phyloP scores from a whole-genome alignment of 2,888 invertebrate genomes.

The Tachina grossa region DNA sequence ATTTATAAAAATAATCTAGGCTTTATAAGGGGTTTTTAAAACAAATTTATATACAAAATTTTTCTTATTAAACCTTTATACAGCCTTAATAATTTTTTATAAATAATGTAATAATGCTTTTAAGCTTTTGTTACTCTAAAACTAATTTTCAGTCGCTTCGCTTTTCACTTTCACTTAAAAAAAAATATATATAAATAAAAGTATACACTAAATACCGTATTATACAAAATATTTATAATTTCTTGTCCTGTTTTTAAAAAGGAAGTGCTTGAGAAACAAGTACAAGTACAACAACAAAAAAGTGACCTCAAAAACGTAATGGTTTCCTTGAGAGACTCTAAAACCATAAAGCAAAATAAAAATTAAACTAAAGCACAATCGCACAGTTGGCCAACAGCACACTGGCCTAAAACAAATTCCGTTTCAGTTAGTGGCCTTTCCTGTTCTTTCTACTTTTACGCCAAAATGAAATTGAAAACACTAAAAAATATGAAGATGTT shows the following conservation, averaged over 20 bases:
- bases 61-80: too few species aligned
- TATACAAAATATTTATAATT: constrained; percentile 26
- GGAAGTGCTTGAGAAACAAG: constrained; percentile 10
- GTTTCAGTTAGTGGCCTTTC: constrained; percentile 41
- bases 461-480: constrained; percentile 53
- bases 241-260: constrained; percentile 15
- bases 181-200: constrained; percentile 25
- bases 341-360: constrained; percentile 25
- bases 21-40: too few species aligned
- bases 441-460: constrained; percentile 2
- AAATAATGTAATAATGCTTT: too few species aligned
- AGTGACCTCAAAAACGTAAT: constrained; percentile 50
- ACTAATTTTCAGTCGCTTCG: neutral
- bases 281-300: constrained; percentile 19
- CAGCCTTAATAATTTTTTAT: too few species aligned
- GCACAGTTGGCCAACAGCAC: constrained; percentile 37
- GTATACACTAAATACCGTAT: constrained; percentile 30
- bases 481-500: constrained; percentile 36
- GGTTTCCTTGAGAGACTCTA: constrained; percentile 54
- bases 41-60: too few species aligned
- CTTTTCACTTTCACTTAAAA: constrained; percentile 52
- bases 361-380: constrained; percentile 12
- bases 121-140: neutral
- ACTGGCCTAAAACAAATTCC: constrained; percentile 55
- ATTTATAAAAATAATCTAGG: too few species aligned